Evolutionary conservation across 2,888 invertebrate genomes (phyloP), one percentile per base, ranked within the genome.

Genomic region (Amphipoea lucens): DNA sequence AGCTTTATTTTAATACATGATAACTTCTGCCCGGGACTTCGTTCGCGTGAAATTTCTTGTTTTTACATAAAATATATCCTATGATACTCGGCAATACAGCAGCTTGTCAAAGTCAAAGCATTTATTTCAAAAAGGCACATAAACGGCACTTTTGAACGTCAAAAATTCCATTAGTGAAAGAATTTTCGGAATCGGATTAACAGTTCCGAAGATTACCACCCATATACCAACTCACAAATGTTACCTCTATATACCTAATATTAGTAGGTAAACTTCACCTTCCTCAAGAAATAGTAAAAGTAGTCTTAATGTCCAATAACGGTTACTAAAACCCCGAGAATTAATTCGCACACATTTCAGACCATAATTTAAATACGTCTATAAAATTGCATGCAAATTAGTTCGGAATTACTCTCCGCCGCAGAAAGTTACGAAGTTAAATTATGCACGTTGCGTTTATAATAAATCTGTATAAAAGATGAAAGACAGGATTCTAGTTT

Each of bases 331-430:
- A 51, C 36, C 23, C 17, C 6, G 3, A 75, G 14, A 78, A 75
- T 70, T 51, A 75, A 76, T 76, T 71, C n/a, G 20, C 45, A 73
- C 66, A 82, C 69, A 75, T 84, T 82, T 54, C 48, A n/a, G 20
- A 45, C 69, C 11, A 17, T 48, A 76, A 75, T 82, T 70, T 78
- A 78, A 68, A 76, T 36, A 65, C 65, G 70, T 67, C 51, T 68
- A 62, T 82, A 83, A 82, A 85, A 79, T 79, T 69, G n/a, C 63
- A 77, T 86, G 74, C 66, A 79, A 83, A 86, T 79, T 62, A 77
- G 62, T 83, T 79, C n/a, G 40, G n/a, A 73, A 86, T 79, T 77
- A 77, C 74, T 78, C 74, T 57, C 36, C 63, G 62, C n/a, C 4
- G 67, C 23, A 66, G 72, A 77, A 84, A 85, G 76, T 76, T 83